phyloP scores from a whole-genome alignment of 2,113 vertebrate genomes.

The Genyomyrus donnyi region DNA sequence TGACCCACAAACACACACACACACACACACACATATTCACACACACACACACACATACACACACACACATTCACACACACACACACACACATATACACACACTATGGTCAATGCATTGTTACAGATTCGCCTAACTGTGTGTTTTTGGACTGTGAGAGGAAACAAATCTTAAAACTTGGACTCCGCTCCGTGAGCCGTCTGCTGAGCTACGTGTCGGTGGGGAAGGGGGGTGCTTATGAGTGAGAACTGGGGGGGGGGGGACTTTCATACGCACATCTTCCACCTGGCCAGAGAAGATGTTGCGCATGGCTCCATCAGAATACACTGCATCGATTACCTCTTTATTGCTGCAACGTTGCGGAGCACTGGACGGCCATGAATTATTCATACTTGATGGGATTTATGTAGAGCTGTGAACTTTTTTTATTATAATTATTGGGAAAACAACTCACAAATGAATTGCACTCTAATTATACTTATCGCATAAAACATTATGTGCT shows the following conservation, averaged over 20 bases:
- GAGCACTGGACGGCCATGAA: neutral
- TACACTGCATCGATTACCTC: neutral
- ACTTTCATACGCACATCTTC: neutral
- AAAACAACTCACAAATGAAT: conserved; percentile 25
- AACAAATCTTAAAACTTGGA: neutral
- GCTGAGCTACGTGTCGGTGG: neutral
- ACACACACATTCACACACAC: neutral
- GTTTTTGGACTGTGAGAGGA: neutral
- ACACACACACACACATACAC: neutral
- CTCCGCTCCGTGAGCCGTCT: neutral
- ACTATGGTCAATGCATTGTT: neutral
- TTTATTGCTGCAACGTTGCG: neutral
- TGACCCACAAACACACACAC: neutral
- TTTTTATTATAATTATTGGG: conserved; percentile 10
- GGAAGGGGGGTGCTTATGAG: neutral
- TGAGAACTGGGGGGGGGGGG: neutral
- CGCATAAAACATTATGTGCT: conserved; percentile 20
- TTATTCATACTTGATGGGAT: conserved; percentile 6
- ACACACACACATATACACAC: neutral
- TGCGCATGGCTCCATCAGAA: neutral
- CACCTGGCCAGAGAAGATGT: neutral
- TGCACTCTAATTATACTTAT: conserved; percentile 30
- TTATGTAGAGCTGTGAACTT: neutral
- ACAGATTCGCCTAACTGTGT: neutral
- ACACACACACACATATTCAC: neutral